Evolutionary conservation across 2,888 invertebrate genomes (phyloP).

Genomic region (Orgyia antiqua): DNA sequence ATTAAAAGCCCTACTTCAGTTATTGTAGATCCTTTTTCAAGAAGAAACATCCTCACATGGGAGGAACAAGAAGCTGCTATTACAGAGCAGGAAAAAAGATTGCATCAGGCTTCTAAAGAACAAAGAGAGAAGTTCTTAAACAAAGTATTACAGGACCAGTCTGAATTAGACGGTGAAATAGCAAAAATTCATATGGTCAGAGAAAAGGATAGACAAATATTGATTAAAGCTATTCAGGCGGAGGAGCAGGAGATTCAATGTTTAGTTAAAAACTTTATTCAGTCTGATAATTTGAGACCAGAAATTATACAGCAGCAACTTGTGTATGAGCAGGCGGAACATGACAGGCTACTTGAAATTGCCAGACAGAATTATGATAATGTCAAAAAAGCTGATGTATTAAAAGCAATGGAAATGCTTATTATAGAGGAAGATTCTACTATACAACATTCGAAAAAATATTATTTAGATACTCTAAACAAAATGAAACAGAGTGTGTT

Average conservation of each 20-base stretch:
- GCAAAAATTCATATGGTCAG: conserved; percentile 82
- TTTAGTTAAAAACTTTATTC: conserved; percentile 81
- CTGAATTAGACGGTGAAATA: conserved; percentile 81
- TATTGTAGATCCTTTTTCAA: conserved; percentile 47
- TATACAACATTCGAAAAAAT: conserved; percentile 77
- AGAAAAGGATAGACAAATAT: conserved; percentile 79
- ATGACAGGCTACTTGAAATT: conserved; percentile 80
- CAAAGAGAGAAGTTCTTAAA: conserved; percentile 79
- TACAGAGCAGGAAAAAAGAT: conserved; percentile 80
- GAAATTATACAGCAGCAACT: conserved; percentile 81
- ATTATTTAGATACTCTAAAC: conserved; percentile 81
- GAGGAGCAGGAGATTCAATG: conserved; percentile 81
- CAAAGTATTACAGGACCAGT: conserved; percentile 79
- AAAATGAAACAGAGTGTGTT: conserved; percentile 81
- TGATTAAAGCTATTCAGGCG: conserved; percentile 80
- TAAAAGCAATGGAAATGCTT: conserved; percentile 84
- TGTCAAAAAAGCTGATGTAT: conserved; percentile 82
- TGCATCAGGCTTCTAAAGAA: conserved; percentile 80
- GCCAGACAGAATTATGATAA: conserved; percentile 76
- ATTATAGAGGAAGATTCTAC: conserved; percentile 82
- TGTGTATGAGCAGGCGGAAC: conserved; percentile 82
- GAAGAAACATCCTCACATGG: conserved; percentile 52
- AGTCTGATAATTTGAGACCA: conserved; percentile 73
- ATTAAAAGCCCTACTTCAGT: conserved; percentile 46
- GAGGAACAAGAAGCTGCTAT: conserved; percentile 82